Evolutionary conservation across 2,888 invertebrate species (phyloP), one percentile per base, ranked within the genome.

Genomic region (Himalopsyche kuldschensis): DNA sequence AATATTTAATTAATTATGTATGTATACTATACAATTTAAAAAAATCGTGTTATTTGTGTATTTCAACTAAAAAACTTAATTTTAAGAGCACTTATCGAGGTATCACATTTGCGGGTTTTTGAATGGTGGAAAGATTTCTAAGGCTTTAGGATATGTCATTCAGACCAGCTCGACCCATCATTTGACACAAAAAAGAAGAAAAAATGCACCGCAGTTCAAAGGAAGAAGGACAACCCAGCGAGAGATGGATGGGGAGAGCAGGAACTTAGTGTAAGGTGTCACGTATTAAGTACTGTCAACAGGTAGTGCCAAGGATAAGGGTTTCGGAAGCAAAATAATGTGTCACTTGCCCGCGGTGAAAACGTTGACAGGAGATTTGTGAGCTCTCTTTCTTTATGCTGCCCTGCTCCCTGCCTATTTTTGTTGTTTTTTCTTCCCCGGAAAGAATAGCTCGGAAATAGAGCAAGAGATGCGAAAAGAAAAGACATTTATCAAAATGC

Each of bases 281-380:
- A 83, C 76, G 80, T 80, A 82, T 76, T 84, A 31, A 82, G 84
- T 76, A 75, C 63, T 81, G 81, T 78, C 83, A 84, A 83, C 82
- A 83, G 83, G 84, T 84, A 78, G 41, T 15, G 30, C 77, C 55
- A 20, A n/a, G 79, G 84, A 84, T 79, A 27, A 84, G 83, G 84
- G 84, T 84, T 75, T 76, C 35, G 41, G 46, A 79, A 78, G 32
- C 27, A 69, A 82, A 78, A 84, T 83, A 83, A 84, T 83, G 83
- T 84, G 84, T 80, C 84, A 84, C 75, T 47, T 81, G 81, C 78
- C 83, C 78, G 17, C 32, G 47, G 46, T 31, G 35, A 47, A 78
- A 76, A 80, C 41, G 78, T n/a, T 82, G 82, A 84, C 80, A 75
- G 78, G 80, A 84, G 82, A 82, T 82, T 84, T 84, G 79, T 84